Conservation (phyloP, 1,140 invertebrate genomes). For the Thalassaphorura encarpata region DNA sequence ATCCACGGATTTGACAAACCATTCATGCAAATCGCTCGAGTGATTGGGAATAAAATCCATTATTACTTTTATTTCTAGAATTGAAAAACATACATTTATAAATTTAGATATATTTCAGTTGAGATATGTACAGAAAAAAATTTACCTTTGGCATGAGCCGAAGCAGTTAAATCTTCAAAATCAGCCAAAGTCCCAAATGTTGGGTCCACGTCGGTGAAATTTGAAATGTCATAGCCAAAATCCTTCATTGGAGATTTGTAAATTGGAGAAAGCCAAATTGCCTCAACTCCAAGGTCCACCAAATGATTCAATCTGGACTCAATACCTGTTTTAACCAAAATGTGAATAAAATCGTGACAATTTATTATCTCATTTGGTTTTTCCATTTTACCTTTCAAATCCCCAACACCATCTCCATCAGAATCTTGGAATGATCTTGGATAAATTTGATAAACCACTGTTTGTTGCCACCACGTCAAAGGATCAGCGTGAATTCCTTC, state of each 20-base stretch:
- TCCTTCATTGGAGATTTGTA: conserved; percentile 36
- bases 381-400: conserved; percentile 35
- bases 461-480: conserved; percentile 55
- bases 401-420: conserved; percentile 60
- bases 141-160: conserved; percentile 35
- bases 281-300: conserved; percentile 41
- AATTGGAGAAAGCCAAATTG: conserved; percentile 37
- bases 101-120: neutral
- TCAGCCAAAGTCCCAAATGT: conserved; percentile 37
- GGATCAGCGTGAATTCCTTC: too few species aligned
- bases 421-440: conserved; percentile 62
- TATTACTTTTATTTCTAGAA: conserved; percentile 44
- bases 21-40: conserved; percentile 56
- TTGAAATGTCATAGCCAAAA: conserved; percentile 37
- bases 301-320: conserved; percentile 51
- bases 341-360: neutral
- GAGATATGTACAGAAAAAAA: neutral
- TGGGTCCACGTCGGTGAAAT: conserved; percentile 37
- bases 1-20: conserved; percentile 53
- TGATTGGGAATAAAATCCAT: conserved; percentile 61
- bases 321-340: conserved; percentile 38
- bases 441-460: conserved; percentile 65
- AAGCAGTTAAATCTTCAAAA: conserved; percentile 35
- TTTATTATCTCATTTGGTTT: neutral
- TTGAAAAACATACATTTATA: neutral